Base-by-base conservation (phyloP, 1,140 invertebrate genomes). In the Drosophila guanche region DNA sequence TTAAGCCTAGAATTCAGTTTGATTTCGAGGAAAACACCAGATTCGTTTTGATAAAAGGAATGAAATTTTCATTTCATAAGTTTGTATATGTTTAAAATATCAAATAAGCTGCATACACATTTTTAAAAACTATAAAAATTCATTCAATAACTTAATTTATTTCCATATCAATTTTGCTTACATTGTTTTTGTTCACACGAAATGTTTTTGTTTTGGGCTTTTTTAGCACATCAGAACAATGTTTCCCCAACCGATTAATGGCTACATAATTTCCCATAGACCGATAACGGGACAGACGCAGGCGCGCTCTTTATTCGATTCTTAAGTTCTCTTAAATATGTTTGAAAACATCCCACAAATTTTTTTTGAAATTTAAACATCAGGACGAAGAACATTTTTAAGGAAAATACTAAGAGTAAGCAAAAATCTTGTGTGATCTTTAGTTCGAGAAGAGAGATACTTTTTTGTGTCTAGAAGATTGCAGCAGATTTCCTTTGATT, bases 201-300 rank as follows among this genome's bases (percentile, higher is more conserved):
- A 29, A 25, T 37, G 29, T 65, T 60, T 63, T 67, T 79, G 70
- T 83, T 88, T 81, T 79, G 83, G 74, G 50, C 29, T 51, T 79
- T 83, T 88, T 83, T 71, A 71, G 65, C 14, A 43, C 56, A 12
- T 14, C 43, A 20, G 1, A 0, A 7, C n/a, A 20, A 23, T 5
- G 4, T 25, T 50, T 65, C 40, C 48, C 22, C 6, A 76, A 72
- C 83, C 83, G 83, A 50, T 88, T 55, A 12, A 10, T 5, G 0
- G 0, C 8, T 8, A n/a, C 33, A 10, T 45, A 60, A 63, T 57
- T 14, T 47, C 48, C 62, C 50, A 22, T 47, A 70, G 45, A 88
- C 83, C 83, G 83, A 43, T 83, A 48, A 7, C 4, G 6, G 16
- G 2, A 0, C 3, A 0, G 10, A 51, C 67, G 79, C 57, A 47